A percentile compares a stretch with the other conserved stretches of the same genome.
Evolutionary conservation across 2,113 vertebrate species (phyloP).

Genomic region (Aspidoscelis tigris): DNA sequence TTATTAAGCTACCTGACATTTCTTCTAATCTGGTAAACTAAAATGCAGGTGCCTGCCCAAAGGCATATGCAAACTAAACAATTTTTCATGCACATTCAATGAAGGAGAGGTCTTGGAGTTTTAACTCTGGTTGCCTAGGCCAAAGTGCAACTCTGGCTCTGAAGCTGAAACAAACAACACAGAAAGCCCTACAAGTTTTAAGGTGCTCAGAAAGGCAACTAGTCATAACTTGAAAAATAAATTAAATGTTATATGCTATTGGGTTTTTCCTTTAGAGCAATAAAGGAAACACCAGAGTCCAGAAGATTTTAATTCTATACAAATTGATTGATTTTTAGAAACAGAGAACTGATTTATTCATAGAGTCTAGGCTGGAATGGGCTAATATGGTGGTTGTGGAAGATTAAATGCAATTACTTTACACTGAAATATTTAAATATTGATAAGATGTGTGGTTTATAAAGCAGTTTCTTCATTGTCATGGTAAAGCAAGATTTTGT

Average conservation of each 20-base stretch:
- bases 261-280: not conserved
- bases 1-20: no score
- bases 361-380: rapidly evolving
- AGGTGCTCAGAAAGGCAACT: no score
- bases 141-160: not conserved
- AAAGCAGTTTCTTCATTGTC: not conserved
- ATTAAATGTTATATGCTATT: not conserved
- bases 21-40: not conserved
- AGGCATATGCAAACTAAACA: no score
- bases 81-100: not conserved
- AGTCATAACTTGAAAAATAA: no score
- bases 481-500: not conserved
- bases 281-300: not conserved
- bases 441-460: rapidly evolving
- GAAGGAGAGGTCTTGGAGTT: no score
- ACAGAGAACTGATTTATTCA: rapidly evolving
- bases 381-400: rapidly evolving
- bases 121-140: not conserved
- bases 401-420: not conserved
- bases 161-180: no score
- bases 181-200: no score
- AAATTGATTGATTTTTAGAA: not conserved
- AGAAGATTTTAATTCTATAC: not conserved
- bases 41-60: not conserved
- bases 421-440: not conserved